phyloP scores from a whole-genome alignment of 2,113 vertebrate species.

The Xenus cinereus region DNA sequence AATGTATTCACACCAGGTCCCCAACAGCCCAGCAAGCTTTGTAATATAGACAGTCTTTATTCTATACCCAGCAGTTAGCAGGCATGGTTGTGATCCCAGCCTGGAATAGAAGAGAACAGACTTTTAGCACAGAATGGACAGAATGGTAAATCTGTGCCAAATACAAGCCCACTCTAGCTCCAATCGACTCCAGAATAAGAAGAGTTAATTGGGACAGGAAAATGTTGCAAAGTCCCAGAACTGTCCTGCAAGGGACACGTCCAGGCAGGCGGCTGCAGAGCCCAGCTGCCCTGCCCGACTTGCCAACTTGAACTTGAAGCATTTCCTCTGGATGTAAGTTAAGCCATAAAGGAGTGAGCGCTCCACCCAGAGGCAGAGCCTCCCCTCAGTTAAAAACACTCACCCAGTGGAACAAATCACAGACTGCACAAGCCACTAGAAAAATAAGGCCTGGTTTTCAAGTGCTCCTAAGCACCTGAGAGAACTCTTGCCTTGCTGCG shows the following conservation, averaged over 20 bases:
- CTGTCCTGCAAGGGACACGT: background rate
- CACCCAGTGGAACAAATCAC: background rate
- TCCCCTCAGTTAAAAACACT: background rate
- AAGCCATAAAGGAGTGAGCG: background rate
- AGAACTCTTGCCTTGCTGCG: background rate
- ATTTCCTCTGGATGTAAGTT: background rate
- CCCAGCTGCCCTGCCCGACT: no score
- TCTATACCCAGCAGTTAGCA: background rate
- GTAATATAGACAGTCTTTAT: accelerated
- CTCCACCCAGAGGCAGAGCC: background rate
- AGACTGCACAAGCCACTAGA: background rate
- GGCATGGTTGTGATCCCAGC: background rate
- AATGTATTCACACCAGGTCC: background rate
- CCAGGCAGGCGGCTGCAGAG: background rate
- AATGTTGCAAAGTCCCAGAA: background rate
- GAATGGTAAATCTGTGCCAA: background rate
- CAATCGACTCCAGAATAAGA: background rate
- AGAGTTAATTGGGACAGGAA: background rate
- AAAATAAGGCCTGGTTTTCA: background rate
- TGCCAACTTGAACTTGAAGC: background rate
- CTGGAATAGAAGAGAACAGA: background rate
- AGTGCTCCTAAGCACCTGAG: background rate
- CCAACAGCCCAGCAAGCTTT: background rate
- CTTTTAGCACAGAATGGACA: background rate
- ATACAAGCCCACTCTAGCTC: background rate